These are phyloP conservation scores for Pterobdella sp. DNA, from an alignment of 2,888 invertebrate genomes.

Conservation along the genomic window DNA sequence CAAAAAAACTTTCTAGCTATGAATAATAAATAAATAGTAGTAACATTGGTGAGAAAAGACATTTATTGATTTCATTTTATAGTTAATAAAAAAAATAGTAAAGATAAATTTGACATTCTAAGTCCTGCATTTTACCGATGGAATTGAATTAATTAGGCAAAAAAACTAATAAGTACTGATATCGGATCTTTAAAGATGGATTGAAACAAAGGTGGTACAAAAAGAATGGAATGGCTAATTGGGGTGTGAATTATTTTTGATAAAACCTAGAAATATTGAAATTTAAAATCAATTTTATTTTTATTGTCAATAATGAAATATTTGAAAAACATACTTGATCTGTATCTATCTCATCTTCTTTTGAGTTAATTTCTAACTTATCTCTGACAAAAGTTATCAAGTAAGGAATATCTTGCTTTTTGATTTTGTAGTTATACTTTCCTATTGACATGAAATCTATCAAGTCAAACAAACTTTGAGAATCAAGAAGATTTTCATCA, in stretches of 20 bases:
- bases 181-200: neutral
- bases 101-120: too few relatives aligned
- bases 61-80: too few relatives aligned
- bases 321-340: too few relatives aligned
- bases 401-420: neutral
- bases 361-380: neutral
- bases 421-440: neutral
- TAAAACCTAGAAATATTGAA: neutral
- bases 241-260: neutral
- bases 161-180: too few relatives aligned
- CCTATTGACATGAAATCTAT: neutral
- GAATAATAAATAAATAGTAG: too few relatives aligned
- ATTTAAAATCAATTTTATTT: neutral
- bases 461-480: neutral
- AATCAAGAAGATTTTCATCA: neutral
- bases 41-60: too few relatives aligned
- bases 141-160: too few relatives aligned
- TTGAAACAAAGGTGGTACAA: neutral
- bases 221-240: neutral
- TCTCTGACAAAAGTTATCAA: constrained; percentile 2
- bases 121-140: too few relatives aligned
- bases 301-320: neutral
- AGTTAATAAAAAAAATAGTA: too few relatives aligned
- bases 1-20: neutral
- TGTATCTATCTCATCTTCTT: too few relatives aligned